Evolutionary conservation across 2,888 invertebrate species (phyloP).

Genomic region (Mimachlamys varia): DNA sequence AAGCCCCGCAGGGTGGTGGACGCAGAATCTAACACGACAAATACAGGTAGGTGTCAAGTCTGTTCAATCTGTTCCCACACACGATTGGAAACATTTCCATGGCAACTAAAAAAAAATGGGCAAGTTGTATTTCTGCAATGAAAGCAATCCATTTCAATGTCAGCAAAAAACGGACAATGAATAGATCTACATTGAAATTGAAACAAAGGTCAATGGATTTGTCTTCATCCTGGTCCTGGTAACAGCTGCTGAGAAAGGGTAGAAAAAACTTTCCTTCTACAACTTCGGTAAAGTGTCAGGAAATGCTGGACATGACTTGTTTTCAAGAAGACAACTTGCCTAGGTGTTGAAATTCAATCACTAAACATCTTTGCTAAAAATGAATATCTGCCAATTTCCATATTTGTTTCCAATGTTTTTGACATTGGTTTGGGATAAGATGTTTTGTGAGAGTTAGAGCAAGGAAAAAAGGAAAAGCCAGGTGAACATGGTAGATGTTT

Average conservation of each 20-base stretch:
- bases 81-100: background rate
- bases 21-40: constrained; percentile 75
- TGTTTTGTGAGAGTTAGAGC: background rate
- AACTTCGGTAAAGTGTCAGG: background rate
- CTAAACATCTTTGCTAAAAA: background rate
- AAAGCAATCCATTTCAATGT: constrained; percentile 27
- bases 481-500: background rate
- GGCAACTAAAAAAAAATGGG: background rate
- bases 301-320: background rate
- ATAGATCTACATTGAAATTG: background rate
- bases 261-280: background rate
- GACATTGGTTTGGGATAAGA: background rate
- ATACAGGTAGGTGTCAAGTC: constrained; percentile 65
- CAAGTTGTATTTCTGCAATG: background rate
- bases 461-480: background rate
- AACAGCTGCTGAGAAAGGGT: background rate
- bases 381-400: background rate
- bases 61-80: background rate
- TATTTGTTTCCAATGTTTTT: background rate
- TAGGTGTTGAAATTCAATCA: background rate
- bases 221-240: background rate
- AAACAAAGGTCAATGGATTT: background rate
- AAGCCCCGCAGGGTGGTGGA: constrained; percentile 70
- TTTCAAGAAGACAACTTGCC: background rate
- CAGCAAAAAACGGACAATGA: constrained; percentile 14